A percentile compares a stretch with the other conserved stretches of the same genome.
Conservation (phyloP, 2,113 vertebrate genomes). For the Halichoeres trimaculatus region DNA sequence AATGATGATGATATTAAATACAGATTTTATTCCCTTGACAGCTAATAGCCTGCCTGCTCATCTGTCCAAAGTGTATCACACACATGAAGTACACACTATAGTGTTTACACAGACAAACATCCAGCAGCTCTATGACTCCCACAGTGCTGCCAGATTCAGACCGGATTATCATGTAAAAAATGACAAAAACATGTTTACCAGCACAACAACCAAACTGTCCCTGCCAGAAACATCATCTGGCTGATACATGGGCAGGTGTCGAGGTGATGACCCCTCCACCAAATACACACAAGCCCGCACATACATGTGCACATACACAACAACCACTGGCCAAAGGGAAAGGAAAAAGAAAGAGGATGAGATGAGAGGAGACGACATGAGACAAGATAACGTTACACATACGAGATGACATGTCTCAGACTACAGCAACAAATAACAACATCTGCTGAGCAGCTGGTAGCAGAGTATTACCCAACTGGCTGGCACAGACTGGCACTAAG, state of each 20-base stretch:
- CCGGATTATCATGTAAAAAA: conserved; percentile 77
- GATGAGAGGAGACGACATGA: conserved; percentile 32
- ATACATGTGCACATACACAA: conserved; percentile 5
- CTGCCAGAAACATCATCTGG: conserved; percentile 78
- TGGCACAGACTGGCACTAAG: conserved; percentile 74
- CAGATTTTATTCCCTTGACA: conserved; percentile 63
- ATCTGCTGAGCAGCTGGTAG: conserved; percentile 85
- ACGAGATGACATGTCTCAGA: conserved; percentile 67
- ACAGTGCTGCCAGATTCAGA: conserved; percentile 69
- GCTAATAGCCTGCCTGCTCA: conserved; percentile 51
- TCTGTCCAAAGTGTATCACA: conserved; percentile 55
- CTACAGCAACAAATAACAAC: conserved; percentile 77
- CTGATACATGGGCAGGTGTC: conserved; percentile 76
- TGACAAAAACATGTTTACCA: conserved; percentile 82
- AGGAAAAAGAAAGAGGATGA: conserved; percentile 3
- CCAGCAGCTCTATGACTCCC: conserved; percentile 46
- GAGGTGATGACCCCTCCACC: conserved; percentile 62
- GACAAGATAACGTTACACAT: conserved; percentile 45
- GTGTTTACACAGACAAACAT: conserved; percentile 11
- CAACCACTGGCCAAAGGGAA: conserved; percentile 24
- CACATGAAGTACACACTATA: conserved; percentile 8
- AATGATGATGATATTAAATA: conserved; percentile 53
- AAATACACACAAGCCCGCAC: conserved; percentile 20
- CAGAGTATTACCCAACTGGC: conserved; percentile 75
- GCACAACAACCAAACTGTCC: conserved; percentile 65